Base-by-base conservation (phyloP, 2,113 vertebrate genomes). In the Gulo gulo region DNA sequence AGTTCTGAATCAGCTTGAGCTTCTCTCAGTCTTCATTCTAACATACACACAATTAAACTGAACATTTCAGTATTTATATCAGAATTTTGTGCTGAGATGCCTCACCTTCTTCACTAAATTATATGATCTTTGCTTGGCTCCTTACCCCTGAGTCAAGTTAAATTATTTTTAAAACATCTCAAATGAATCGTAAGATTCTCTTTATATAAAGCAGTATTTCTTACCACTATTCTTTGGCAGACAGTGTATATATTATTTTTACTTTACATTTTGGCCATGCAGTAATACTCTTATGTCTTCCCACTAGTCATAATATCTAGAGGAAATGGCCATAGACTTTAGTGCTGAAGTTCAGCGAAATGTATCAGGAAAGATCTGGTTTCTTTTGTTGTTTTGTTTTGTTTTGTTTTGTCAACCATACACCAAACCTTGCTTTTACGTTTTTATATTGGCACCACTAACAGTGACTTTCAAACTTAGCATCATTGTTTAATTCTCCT, bases 311-410 rank as follows among this genome's bases (percentile, higher is more conserved):
- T 91, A 78, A 45, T 96, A 94, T 94, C 79, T 20, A 42, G 1
- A 57, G 95, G 39, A 95, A 81, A 92, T 8, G 42, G 8, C 50
- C 15, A 47, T 84, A 88, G 11, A 42, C 14, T 74, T 23, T 82
- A 86, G 45, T 94, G 34, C 63, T 94, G 42, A 90, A 85, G 55
- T 78, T 88, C 88, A 96, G 74, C 26, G 74, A 88, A 97, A 83
- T 84, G 12, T 87, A 29, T 97, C 52, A 81, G 29, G 42, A 81
- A 94, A 95, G 55, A 91, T 20, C 57, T 80, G 1, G 65, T 71
- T 24, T 69, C 1, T 90, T 73, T 79, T 45, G 86, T 24, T 69
- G 39, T 39, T 39, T 39, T 39, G 18, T 39, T 42, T 18, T 26
- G 18, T 57, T 26, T 21, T 26, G 29, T 76, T 80, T 81, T 36